These are phyloP conservation scores for Acrossocheilus fasciatus DNA, from an alignment of 2,797 vertebrate genomes.

Conservation along the genomic window DNA sequence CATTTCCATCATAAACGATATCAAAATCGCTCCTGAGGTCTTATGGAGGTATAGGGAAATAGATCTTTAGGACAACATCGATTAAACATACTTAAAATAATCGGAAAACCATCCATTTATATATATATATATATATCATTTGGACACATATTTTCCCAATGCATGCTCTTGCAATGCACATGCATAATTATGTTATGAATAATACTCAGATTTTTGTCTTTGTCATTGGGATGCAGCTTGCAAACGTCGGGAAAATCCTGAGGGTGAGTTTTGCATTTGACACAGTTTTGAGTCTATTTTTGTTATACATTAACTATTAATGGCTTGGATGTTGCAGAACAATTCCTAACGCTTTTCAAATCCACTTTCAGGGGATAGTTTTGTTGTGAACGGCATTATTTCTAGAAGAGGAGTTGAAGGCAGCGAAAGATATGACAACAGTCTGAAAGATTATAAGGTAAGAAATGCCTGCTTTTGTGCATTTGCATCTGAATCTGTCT, in stretches of 20 bases:
- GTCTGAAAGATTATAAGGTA: constrained; percentile 81
- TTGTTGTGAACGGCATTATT: constrained; percentile 80
- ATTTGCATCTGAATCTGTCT: neutral
- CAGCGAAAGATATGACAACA: constrained; percentile 75
- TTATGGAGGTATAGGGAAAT: neutral
- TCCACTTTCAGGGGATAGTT: constrained; percentile 81
- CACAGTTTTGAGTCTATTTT: constrained; percentile 30
- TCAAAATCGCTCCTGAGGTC: neutral
- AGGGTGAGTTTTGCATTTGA: constrained; percentile 78
- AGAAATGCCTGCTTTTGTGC: constrained; percentile 2
- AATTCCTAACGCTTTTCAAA: neutral
- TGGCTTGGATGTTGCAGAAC: neutral
- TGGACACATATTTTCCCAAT: neutral
- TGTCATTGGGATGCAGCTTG: constrained; percentile 67
- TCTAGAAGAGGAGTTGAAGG: constrained; percentile 81
- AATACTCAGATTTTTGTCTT: constrained; percentile 57
- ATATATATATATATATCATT: neutral
- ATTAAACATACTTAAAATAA: neutral
- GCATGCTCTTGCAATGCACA: neutral
- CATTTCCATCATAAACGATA: neutral
- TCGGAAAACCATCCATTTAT: neutral
- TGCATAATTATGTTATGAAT: constrained; percentile 28
- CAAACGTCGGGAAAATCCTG: constrained; percentile 85
- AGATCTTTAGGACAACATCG: neutral
- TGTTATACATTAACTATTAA: neutral